phyloP scores from a whole-genome alignment of 2,113 vertebrate genomes.

The Progne subis region DNA sequence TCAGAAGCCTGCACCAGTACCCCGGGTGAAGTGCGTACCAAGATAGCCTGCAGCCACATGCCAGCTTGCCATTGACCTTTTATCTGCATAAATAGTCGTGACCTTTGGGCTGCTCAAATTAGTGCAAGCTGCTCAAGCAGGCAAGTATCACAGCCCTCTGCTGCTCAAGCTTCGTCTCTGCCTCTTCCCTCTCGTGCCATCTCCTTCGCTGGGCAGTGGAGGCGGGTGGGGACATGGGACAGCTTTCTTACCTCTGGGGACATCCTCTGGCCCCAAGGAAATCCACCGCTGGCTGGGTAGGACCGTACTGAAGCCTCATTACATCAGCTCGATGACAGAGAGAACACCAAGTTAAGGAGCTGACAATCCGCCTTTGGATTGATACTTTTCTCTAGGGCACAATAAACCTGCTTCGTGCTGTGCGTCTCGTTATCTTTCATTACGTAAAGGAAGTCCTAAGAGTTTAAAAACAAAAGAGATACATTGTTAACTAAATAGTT shows the following conservation, averaged over 20 bases:
- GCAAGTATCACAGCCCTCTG: background rate
- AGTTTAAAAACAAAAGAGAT: background rate
- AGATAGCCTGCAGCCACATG: slow-evolving; percentile 56
- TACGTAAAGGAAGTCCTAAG: background rate
- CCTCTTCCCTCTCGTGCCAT: background rate
- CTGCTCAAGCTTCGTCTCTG: background rate
- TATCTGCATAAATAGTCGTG: slow-evolving; percentile 67
- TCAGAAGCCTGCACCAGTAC: slow-evolving; percentile 3
- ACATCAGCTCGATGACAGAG: background rate
- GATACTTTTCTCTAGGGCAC: background rate
- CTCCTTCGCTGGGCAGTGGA: background rate
- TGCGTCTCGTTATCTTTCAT: background rate
- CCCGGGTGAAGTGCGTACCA: background rate
- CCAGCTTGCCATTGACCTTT: slow-evolving; percentile 61
- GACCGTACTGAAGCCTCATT: background rate
- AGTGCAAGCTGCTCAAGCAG: slow-evolving; percentile 18
- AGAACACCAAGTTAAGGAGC: background rate
- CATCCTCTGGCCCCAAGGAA: background rate
- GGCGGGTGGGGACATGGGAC: background rate
- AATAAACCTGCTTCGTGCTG: background rate
- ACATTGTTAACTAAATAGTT: background rate
- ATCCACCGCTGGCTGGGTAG: background rate
- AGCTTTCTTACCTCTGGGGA: background rate
- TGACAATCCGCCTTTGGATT: fast-evolving
- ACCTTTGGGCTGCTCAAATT: slow-evolving; percentile 71